Conservation (phyloP, 2,888 invertebrate species). For the Torymus tubicola region DNA sequence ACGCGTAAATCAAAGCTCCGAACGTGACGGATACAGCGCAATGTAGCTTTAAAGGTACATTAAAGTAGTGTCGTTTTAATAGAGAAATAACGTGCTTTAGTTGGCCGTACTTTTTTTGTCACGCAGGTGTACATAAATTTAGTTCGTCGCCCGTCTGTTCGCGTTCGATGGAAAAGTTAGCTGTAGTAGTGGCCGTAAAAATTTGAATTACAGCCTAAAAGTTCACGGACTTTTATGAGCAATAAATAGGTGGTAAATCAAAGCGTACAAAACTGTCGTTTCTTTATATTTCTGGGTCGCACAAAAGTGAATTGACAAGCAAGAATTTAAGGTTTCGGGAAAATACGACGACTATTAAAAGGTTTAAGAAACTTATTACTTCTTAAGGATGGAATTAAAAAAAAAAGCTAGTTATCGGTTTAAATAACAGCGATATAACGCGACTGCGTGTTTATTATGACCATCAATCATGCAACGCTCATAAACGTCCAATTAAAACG, state of each 20-base stretch:
- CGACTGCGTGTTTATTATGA: too few species aligned
- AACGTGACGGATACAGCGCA: slow-evolving; percentile 10
- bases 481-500: too few species aligned
- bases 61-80: slow-evolving; percentile 15
- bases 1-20: slow-evolving; percentile 31
- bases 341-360: too few species aligned
- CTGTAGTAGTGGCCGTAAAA: slow-evolving; percentile 17
- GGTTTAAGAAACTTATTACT: too few species aligned
- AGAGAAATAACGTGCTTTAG: slow-evolving; percentile 13
- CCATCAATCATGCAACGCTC: too few species aligned
- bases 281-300: background rate
- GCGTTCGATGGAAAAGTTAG: background rate
- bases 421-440: too few species aligned
- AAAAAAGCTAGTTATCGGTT: too few species aligned
- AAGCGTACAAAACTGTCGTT: slow-evolving; percentile 1
- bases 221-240: slow-evolving; percentile 32
- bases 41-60: background rate
- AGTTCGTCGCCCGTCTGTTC: background rate
- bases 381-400: too few species aligned
- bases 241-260: slow-evolving; percentile 40
- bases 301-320: background rate
- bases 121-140: background rate
- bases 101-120: too few species aligned
- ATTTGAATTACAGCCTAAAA: slow-evolving; percentile 22
- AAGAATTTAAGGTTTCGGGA: too few species aligned